Evolutionary conservation across 2,113 vertebrate species (phyloP), one percentile per base, ranked within the genome.

Genomic region (Ageneiosus marmoratus): DNA sequence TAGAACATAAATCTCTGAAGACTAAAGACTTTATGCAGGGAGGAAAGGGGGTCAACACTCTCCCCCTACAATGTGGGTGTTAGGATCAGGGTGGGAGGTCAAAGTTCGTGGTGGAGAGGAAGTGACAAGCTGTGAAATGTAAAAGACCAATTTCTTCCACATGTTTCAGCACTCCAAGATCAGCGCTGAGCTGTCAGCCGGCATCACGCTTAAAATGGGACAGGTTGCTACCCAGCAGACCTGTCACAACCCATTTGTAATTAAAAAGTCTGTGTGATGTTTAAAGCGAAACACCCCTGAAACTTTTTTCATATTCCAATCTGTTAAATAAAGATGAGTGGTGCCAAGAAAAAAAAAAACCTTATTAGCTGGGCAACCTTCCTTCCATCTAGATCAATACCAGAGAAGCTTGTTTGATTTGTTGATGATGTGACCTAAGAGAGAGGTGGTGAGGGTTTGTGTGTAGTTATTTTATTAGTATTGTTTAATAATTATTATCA

Each of bases 91-190:
- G 41, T 46, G 90, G 95, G 95, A 95, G 96, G 97, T 97, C 96
- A 98, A 93, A 95, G 96, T 96, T 97, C 94, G 94, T 92, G 90
- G 94, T 91, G 92, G 92, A 93, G 94, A 98, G 98, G 98, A 99
- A 99, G 97, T 96, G 96, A 97, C 97, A 98, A 97, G 97, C 97
- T 99, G 97, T 96, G 98, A 99, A 98, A 97, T 94, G 96, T 96
- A 96, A 97, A 96, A 97, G 96, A 96, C 94, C 96, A 98, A 99
- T 98, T 97, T 96, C 95, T 98, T 97, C 97, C 98, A 99, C 97
- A 98, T 99, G 98, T 97, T 96, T 86, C 91, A 90, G 91, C 89
- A 90, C 95, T 95, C 92, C 90, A 84, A 95, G 93, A 97, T 95
- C 95, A 92, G 94, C 90, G 92, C 94, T 92, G 92, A 95, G 94